Evolutionary conservation across 2,113 vertebrate species (phyloP).

Genomic region (Gymnogyps californianus): DNA sequence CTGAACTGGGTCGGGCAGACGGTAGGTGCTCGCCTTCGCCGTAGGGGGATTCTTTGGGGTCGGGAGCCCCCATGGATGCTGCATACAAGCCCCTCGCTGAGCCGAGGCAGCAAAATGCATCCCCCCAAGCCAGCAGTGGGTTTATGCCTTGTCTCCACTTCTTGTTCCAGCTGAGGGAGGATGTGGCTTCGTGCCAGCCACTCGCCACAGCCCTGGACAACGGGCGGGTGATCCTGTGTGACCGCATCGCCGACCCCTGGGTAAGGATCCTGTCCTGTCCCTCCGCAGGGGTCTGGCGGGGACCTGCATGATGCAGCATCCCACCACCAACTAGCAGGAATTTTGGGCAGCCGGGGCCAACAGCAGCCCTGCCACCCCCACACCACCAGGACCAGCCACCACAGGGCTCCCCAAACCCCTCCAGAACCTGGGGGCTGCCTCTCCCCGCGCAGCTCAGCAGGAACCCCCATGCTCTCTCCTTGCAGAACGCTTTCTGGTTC

Average conservation of each 20-base stretch:
- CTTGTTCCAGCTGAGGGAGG: conserved; percentile 69
- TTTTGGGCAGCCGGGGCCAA: rapidly evolving
- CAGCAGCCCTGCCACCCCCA: background rate
- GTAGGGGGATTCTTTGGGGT: background rate
- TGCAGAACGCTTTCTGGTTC: conserved; percentile 95
- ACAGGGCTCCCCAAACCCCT: background rate
- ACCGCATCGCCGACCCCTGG: conserved; percentile 77
- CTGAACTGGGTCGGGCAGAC: conserved; percentile 68
- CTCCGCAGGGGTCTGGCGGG: rapidly evolving
- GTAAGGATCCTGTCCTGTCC: conserved; percentile 23
- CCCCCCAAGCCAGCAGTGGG: background rate
- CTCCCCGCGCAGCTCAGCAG: rapidly evolving
- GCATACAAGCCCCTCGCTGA: rapidly evolving
- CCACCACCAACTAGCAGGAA: background rate
- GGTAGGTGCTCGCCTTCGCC: conserved; percentile 42
- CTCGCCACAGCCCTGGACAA: conserved; percentile 74
- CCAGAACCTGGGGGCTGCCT: background rate
- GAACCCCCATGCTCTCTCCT: background rate
- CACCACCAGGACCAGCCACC: background rate
- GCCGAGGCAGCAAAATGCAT: background rate
- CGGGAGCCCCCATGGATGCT: rapidly evolving
- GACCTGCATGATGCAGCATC: background rate
- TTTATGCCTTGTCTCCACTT: background rate
- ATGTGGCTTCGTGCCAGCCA: conserved; percentile 74
- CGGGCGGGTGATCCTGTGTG: conserved; percentile 71